phyloP scores from a whole-genome alignment of 1,140 invertebrate species.

The Helicoverpa armigera region DNA sequence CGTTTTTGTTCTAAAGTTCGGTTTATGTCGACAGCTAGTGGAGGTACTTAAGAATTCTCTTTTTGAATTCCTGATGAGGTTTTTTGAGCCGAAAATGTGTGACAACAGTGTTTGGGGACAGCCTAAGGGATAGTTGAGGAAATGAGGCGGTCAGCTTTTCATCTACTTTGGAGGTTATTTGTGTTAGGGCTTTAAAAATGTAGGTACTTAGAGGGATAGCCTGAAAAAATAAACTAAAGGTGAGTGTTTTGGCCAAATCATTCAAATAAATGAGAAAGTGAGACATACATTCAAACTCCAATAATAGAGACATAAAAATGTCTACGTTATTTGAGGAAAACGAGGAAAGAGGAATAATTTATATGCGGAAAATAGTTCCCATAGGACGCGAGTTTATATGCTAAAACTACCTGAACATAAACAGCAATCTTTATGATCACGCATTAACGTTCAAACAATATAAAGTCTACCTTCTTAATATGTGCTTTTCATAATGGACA shows the following conservation, averaged over 20 bases:
- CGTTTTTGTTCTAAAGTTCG: conserved; percentile 23
- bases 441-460: too few relatives aligned
- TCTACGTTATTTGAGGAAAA: too few relatives aligned
- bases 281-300: too few relatives aligned
- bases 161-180: neutral
- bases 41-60: conserved; percentile 2
- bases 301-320: too few relatives aligned
- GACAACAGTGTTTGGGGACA: neutral
- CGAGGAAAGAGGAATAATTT: too few relatives aligned
- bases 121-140: neutral
- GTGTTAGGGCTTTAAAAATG: neutral
- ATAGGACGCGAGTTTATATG: too few relatives aligned
- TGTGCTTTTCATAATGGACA: neutral
- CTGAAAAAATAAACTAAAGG: too few relatives aligned
- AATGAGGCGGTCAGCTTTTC: conserved; percentile 27
- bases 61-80: conserved; percentile 27
- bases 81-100: conserved; percentile 20
- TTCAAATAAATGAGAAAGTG: too few relatives aligned
- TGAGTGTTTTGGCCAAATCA: too few relatives aligned
- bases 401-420: too few relatives aligned
- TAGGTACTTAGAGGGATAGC: neutral
- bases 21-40: conserved; percentile 1
- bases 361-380: too few relatives aligned
- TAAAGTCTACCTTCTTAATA: neutral
- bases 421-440: too few relatives aligned